Percentiles rank a stretch among this genome's conserved stretches.
These are phyloP conservation scores for Maccullochella peelii DNA, from an alignment of 2,113 vertebrate species.

Conservation along the genomic window DNA sequence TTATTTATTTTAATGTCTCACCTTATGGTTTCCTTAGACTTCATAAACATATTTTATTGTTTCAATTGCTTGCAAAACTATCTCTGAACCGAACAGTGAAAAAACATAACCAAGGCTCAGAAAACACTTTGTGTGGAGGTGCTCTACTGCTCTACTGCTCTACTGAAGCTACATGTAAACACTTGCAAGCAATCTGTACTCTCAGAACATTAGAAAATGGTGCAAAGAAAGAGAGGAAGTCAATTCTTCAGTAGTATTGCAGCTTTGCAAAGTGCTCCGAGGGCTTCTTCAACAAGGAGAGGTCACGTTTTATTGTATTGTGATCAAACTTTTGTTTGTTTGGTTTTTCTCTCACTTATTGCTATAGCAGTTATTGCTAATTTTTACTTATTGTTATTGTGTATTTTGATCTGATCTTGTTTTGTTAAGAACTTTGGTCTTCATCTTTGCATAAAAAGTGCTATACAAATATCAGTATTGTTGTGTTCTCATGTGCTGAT, in stretches of 20 bases:
- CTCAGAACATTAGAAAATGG: not conserved
- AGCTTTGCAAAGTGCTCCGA: not conserved
- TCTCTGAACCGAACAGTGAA: not conserved
- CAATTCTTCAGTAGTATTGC: not conserved
- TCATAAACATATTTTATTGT: constrained; percentile 34
- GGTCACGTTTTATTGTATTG: not conserved
- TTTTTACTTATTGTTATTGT: too few species aligned
- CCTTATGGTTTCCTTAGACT: constrained; percentile 5
- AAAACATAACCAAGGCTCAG: not conserved
- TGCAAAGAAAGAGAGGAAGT: not conserved
- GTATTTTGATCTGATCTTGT: too few species aligned
- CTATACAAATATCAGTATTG: too few species aligned
- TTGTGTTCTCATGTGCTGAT: not conserved
- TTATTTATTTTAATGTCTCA: constrained; percentile 20
- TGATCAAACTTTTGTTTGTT: too few species aligned
- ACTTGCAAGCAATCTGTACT: not conserved
- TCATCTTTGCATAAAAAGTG: too few species aligned
- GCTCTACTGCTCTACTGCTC: not conserved
- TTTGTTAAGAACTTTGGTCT: too few species aligned
- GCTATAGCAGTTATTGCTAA: too few species aligned
- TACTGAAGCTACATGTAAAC: not conserved
- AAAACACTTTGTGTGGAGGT: not conserved
- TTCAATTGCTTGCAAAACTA: not conserved
- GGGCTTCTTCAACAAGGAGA: not conserved
- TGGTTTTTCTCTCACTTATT: too few species aligned